Base-by-base conservation (phyloP, 2,888 invertebrate species). In the Eupithecia insigniata region DNA sequence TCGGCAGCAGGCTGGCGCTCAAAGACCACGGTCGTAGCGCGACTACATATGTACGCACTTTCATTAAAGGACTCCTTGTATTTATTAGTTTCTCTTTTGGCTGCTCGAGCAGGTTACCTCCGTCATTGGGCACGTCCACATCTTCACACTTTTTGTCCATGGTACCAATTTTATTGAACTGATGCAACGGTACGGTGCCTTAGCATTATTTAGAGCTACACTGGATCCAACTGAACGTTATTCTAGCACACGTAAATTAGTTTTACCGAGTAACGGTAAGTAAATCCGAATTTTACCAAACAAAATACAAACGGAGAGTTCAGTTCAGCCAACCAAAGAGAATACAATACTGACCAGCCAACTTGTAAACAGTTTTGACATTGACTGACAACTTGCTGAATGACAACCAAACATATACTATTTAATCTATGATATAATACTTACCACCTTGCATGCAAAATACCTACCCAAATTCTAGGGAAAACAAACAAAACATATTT, bases 21-120 rank as follows among this genome's bases (percentile, higher is more conserved):
- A 99, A 93, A 0, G 99, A 98, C 99, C 99, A 99, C 34, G 99
- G 99, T 77, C 99, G 95, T 77, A 99, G 90, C 1, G 99, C 98
- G 80, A 98, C 92, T 78, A 98, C 96, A 88, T 98, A 98, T 18
- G 98, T 98, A 72, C 98, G 97, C 61, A 98, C 92, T 93, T 98
- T 98, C 97, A 98, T 98, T 80, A 97, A 90, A 5, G 97, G 96
- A 74, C 93, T 94, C 72, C 94, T 84, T 46, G 87, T 82, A 61
- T 85, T 81, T 61, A 85, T 77, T n/a, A 81, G 81, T 75, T 87
- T 85, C 78, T 93, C 92, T 75, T 89, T 90, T 0, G 92, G 94
- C 79, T 92, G 94, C 78, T 94, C 90, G 69, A 94, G 82, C 6
- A 94, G 86, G 82, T 94, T 94, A 62, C 94, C 94, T 78, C 92